phyloP scores from a whole-genome alignment of 1,140 invertebrate species.

The Trichomalopsis sarcophagae region DNA sequence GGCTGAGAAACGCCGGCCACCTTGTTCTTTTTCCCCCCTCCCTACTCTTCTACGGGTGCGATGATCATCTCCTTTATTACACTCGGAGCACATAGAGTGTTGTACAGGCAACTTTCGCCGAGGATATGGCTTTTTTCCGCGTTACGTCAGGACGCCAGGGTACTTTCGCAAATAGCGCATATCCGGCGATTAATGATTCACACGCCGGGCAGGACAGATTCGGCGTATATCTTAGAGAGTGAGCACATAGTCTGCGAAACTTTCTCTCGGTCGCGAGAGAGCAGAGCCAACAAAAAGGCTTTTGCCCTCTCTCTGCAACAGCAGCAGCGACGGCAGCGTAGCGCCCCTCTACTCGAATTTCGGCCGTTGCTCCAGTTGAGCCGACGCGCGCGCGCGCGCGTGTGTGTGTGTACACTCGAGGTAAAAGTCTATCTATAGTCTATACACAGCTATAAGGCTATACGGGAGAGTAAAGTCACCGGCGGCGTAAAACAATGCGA shows the following conservation, averaged over 20 bases:
- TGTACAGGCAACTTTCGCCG: background rate
- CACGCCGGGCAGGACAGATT: background rate
- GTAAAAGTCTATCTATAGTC: no score
- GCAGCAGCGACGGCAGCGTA: background rate
- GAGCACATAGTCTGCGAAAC: conserved; percentile 25
- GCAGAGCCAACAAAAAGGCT: conserved; percentile 29
- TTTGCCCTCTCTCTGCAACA: conserved; percentile 41
- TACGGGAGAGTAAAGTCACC: background rate
- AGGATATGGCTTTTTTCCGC: background rate
- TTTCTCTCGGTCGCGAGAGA: conserved; percentile 41
- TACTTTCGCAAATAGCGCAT: background rate
- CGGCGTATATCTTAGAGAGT: background rate
- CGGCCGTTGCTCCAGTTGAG: conserved; percentile 60
- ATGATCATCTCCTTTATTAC: background rate
- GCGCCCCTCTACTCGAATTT: conserved; percentile 26
- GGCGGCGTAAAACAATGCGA: no score
- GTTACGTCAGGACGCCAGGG: background rate
- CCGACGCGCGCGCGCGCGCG: background rate
- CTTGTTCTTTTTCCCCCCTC: background rate
- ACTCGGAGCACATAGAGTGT: no score
- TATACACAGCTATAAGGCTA: no score
- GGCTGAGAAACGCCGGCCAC: conserved; percentile 54
- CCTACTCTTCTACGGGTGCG: conserved; percentile 24
- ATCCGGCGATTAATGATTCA: background rate
- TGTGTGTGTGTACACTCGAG: no score